Conservation (phyloP, 2,113 vertebrate genomes). For the Hylia prasina region DNA sequence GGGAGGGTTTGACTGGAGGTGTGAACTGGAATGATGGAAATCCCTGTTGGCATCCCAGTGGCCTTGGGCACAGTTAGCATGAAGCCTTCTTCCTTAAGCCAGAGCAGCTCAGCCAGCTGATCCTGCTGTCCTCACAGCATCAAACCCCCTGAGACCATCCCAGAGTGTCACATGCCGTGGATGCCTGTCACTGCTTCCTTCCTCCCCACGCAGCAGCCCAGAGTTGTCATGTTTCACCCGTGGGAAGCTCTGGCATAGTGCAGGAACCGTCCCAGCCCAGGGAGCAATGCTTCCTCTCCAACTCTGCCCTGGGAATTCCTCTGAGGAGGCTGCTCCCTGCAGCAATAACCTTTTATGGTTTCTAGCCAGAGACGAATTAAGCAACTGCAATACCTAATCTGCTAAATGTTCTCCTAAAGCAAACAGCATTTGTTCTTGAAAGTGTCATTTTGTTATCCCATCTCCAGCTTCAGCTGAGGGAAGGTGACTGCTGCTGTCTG, state of each 20-base stretch:
- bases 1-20: neutral
- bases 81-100: neutral
- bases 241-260: neutral
- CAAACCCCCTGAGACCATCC: neutral
- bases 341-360: slow-evolving; percentile 72
- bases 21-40: neutral
- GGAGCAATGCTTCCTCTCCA: neutral
- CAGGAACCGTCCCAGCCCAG: neutral
- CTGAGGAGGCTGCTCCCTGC: neutral
- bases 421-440: neutral
- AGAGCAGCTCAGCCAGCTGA: neutral
- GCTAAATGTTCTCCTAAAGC: slow-evolving; percentile 34
- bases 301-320: slow-evolving; percentile 52
- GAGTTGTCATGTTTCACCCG: fast-evolving
- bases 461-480: neutral
- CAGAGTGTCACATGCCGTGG: neutral
- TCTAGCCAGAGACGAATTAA: slow-evolving; percentile 1
- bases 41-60: neutral
- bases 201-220: neutral
- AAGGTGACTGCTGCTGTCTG: neutral
- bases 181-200: neutral
- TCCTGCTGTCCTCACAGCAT: neutral
- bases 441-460: slow-evolving; percentile 11
- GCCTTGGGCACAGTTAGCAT: neutral
- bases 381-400: slow-evolving; percentile 27